Percentiles rank a stretch among this genome's conserved stretches.
phyloP scores from a whole-genome alignment of 2,113 vertebrate genomes.

The Chiloscyllium plagiosum region DNA sequence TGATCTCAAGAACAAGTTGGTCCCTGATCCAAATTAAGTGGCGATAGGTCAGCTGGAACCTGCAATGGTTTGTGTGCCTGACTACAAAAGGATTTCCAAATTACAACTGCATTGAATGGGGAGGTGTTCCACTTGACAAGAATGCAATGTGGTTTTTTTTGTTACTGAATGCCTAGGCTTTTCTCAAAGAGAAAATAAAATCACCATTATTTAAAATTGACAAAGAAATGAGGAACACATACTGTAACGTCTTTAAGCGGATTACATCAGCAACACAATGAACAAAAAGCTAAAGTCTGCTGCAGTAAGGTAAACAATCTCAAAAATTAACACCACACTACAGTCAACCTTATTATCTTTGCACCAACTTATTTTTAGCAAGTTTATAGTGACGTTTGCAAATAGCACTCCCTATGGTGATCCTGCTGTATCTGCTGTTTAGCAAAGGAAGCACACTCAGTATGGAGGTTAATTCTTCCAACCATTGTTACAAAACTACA shows the following conservation, averaged over 20 bases:
- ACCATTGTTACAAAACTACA: background rate
- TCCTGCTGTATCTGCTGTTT: background rate
- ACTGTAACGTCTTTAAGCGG: background rate
- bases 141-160: background rate
- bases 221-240: background rate
- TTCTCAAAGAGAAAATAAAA: background rate
- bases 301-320: background rate
- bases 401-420: background rate
- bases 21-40: background rate
- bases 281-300: background rate
- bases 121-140: background rate
- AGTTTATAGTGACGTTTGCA: background rate
- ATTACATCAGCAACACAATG: background rate
- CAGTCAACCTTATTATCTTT: background rate
- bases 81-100: background rate
- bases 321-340: background rate
- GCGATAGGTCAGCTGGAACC: background rate
- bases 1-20: background rate
- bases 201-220: background rate
- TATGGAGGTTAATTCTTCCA: background rate
- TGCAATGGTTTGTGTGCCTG: background rate
- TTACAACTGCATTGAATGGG: background rate
- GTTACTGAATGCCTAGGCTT: background rate
- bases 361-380: background rate
- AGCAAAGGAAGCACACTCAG: background rate